Evolutionary conservation across 2,888 invertebrate species (phyloP).

Genomic region (Deroplatys truncata): DNA sequence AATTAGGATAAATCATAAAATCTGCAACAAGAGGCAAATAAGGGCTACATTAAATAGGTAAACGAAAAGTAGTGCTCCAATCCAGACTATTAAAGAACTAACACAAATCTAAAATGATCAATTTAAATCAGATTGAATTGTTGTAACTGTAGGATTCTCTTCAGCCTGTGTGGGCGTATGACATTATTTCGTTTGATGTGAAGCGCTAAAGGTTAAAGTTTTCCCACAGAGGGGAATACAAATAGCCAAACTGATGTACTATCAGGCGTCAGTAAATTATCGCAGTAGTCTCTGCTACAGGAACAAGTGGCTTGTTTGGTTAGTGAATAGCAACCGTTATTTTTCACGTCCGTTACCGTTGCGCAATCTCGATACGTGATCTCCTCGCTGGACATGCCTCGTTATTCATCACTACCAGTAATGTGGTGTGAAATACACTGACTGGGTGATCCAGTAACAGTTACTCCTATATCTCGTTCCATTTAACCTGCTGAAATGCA

Average conservation of each 20-base stretch:
- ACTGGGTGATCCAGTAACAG: neutral
- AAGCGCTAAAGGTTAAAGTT: neutral
- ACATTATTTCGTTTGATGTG: no score
- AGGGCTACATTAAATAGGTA: no score
- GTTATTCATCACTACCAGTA: neutral
- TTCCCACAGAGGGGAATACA: neutral
- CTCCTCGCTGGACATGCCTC: neutral
- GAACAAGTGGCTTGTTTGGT: neutral
- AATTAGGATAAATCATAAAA: no score
- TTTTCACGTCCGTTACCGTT: neutral
- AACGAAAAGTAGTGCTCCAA: no score
- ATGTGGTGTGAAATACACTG: neutral
- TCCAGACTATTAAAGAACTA: no score
- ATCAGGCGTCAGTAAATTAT: neutral
- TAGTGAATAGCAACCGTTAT: neutral
- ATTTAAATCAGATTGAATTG: no score
- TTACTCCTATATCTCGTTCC: neutral
- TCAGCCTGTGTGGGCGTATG: no score
- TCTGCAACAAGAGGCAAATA: no score
- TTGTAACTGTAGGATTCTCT: no score
- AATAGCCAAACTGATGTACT: neutral
- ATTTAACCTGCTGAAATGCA: neutral
- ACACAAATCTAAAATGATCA: no score
- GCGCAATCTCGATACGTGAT: neutral
- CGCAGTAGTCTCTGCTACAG: neutral